Evolutionary conservation across 1,140 invertebrate genomes (phyloP), one percentile per base, ranked within the genome.

Genomic region (Musca vetustissima): DNA sequence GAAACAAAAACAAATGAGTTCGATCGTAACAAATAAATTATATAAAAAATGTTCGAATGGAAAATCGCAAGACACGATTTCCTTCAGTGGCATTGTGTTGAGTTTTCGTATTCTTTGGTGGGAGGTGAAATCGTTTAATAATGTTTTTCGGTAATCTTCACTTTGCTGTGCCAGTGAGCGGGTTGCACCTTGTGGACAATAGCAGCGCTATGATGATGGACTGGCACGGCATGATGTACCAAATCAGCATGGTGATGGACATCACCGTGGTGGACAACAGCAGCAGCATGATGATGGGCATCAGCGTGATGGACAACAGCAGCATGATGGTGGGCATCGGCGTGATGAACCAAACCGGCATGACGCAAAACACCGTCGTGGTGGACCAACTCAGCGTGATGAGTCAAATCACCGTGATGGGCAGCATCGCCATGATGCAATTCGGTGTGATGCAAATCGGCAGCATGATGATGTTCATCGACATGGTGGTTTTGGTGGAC

Each of bases 71-170:
- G 28, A 4, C 4, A 43, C 8, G 3, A 28, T 28, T 43, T 43
- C 36, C 36, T 8, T 43, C 11, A 11, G 36, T 43, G 36, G 36
- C 36, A 43, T 43, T 6, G 4, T 2, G 36, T 43, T 9, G 11
- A 43, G 36, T 43, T 43, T 43, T 43, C 36, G 13, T 43, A 2
- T 43, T 43, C 11, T 43, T 32, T 43, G 32, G 28, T 19, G 68
- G 68, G 57, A n/a, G 65, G 70, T 43, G 77, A 74, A 76, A 78
- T 76, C 73, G 72, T 71, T 77, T 68, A 80, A 66, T 80, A 80
- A 75, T 79, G 79, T 21, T 77, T 80, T 72, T 80, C 79, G 24
- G 77, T 80, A 67, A 80, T 78, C 67, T 72, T 73, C 43, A 80
- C 76, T 67, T 80, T 80, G 69, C 79, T 77, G 21, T 76, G 80